Evolutionary conservation across 2,113 vertebrate genomes (phyloP), one percentile per base, ranked within the genome.

Genomic region (Corythoichthys intestinalis): DNA sequence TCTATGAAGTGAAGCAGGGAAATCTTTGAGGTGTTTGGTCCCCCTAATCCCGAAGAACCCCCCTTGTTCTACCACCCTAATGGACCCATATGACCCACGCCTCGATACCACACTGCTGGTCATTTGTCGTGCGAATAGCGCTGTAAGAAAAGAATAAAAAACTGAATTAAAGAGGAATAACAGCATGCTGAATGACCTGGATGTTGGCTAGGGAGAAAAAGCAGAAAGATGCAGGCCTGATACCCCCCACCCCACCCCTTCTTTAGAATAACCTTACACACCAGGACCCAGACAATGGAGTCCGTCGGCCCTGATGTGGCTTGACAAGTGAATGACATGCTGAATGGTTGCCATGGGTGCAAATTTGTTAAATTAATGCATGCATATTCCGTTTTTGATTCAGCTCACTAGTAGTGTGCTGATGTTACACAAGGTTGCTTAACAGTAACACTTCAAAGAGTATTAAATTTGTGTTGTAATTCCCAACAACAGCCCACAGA

Each of bases 351-450:
- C 96, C 93, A 95, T 97, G 94, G 95, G 86, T 96, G 98, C 96
- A 96, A 98, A 97, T 96, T 95, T 96, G 94, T 96, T 90, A 90
- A 86, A 94, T 96, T 96, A 98, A 99, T 98, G 95, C 95, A 98
- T 96, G 96, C 93, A 94, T 94, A 95, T 95, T 96, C 94, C 92
- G 93, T 58, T 87, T 86, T 85, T 79, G 75, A 80, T 83, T 70
- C n/a, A 88, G 90, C 90, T 90, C 79, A 90, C 88, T 91, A 91
- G 91, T 90, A 84, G 81, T 82, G 83, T 80, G 77, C 80, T 89
- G 84, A 83, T 77, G 90, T 83, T 83, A 83, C 90, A 88, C 87
- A 86, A 75, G 72, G 71, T 77, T 60, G 85, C 83, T 88, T 87
- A 87, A 87, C 84, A 84, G 86, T 88, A 87, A 89, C 79, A 81